A percentile compares a stretch with the other conserved stretches of the same genome.
Evolutionary conservation across 2,888 invertebrate genomes (phyloP).

Genomic region (Xestia sexstrigata): DNA sequence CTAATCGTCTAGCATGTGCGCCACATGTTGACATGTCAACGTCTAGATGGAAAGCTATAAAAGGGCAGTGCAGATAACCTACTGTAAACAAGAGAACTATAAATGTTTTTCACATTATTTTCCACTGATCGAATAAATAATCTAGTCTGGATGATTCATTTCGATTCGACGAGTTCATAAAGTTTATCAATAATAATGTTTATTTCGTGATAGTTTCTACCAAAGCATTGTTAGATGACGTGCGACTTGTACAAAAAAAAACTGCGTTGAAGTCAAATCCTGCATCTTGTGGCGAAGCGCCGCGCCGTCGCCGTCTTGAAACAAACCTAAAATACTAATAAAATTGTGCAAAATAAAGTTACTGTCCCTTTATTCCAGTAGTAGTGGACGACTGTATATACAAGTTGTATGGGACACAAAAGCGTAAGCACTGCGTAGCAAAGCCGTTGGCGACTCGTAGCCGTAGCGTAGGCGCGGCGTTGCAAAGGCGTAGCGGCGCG

Average conservation of each 20-base stretch:
- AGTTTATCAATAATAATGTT: not conserved
- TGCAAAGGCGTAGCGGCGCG: not conserved
- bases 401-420: not conserved
- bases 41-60: constrained; percentile 51
- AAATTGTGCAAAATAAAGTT: not conserved
- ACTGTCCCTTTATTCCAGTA: not conserved
- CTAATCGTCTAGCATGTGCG: constrained; percentile 64
- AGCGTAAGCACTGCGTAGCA: not conserved
- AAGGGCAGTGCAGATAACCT: constrained; percentile 42
- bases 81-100: constrained; percentile 48
- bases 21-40: constrained; percentile 57
- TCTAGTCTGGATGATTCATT: not conserved
- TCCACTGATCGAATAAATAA: constrained; percentile 15
- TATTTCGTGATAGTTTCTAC: not conserved
- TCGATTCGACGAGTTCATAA: not conserved
- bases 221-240: not conserved
- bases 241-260: not conserved
- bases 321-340: not conserved
- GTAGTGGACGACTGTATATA: not conserved
- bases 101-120: constrained; percentile 43
- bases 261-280: not conserved
- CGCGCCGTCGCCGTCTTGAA: not conserved
- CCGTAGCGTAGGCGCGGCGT: not conserved
- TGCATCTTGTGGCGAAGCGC: too few relatives aligned
- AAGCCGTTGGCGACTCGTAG: not conserved